Evolutionary conservation across 2,113 vertebrate species (phyloP), one percentile per base, ranked within the genome.

Genomic region (Hirundichthys speculiger): DNA sequence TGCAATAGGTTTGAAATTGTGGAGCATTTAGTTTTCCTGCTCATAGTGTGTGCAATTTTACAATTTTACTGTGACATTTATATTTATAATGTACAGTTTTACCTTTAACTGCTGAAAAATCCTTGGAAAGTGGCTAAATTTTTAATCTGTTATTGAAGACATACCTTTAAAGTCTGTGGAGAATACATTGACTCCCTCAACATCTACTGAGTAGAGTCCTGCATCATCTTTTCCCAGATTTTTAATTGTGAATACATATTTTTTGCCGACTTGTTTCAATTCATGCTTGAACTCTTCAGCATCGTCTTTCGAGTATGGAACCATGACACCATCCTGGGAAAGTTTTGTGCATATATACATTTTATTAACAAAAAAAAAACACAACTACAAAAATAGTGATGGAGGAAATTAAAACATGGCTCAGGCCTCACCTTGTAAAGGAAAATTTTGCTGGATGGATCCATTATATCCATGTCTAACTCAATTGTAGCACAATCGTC

Each of bases 381-480:
- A 27, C 3, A 4, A 1, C 30, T 34, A 9, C 11, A 30, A 58
- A 34, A 30, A 13, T 15, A 11, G 0, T 2, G 1, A 15, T 9
- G 7, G 1, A 20, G 42, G 20, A 13, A n/a, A 16, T 16, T n/a
- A n/a, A 1, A 46, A 11, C 15, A 9, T 0, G 2, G 16, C 59
- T 22, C 3, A 14, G 25, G 0, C 24, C 82, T 92, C 75, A 98
- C 97, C 94, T 98, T 98, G 20, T 95, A 96, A 49, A 98, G 75
- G 51, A 91, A 95, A 46, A 98, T 75, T 14, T 91, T 95, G 91
- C 92, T 96, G 39, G 40, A 77, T 0, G 85, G 82, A 27, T 92
- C 90, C 84, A 94, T 96, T 66, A 98, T 93, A 19, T 95, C 92
- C 91, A 98, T 87, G 58, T 96, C 94, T 81, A 98, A 73, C 55